Conservation (phyloP, 2,888 invertebrate genomes). For the Margaritifera margaritifera region DNA sequence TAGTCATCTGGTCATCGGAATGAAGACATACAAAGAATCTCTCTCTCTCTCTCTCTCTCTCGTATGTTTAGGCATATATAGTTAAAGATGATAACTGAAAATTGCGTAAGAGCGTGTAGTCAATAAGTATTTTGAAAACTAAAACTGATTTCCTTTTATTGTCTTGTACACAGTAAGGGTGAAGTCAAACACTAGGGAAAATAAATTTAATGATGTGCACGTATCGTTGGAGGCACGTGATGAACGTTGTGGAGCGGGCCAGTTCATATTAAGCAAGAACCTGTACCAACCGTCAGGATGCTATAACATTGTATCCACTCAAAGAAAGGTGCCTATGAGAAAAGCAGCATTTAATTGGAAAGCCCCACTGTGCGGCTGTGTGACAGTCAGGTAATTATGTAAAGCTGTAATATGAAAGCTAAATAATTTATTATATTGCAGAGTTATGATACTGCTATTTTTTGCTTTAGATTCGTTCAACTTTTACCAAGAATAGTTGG, state of each 20-base stretch:
- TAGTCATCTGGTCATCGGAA: too few species aligned
- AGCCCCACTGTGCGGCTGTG: constrained; percentile 36
- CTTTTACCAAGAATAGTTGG: too few species aligned
- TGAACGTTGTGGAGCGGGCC: constrained; percentile 25
- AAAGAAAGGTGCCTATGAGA: constrained; percentile 37
- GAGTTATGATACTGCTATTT: too few species aligned
- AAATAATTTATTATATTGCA: too few species aligned
- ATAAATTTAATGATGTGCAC: constrained; percentile 33
- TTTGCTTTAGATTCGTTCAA: too few species aligned
- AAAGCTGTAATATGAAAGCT: not conserved
- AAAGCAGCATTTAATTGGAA: constrained; percentile 28
- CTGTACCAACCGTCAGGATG: constrained; percentile 31
- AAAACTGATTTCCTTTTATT: too few species aligned
- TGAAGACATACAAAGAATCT: too few species aligned
- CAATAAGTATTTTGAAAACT: too few species aligned
- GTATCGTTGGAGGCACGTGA: constrained; percentile 23
- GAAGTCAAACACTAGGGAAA: constrained; percentile 19
- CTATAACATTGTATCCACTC: constrained; percentile 32
- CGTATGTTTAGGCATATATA: too few species aligned
- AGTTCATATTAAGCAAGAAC: constrained; percentile 13
- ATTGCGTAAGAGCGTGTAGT: too few species aligned
- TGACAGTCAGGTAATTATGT: constrained; percentile 26
- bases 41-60: too few species aligned
- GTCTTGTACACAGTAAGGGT: constrained; percentile 23
- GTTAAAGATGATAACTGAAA: too few species aligned